Conservation (phyloP, 2,113 vertebrate genomes). For the Trachemys scripta region DNA sequence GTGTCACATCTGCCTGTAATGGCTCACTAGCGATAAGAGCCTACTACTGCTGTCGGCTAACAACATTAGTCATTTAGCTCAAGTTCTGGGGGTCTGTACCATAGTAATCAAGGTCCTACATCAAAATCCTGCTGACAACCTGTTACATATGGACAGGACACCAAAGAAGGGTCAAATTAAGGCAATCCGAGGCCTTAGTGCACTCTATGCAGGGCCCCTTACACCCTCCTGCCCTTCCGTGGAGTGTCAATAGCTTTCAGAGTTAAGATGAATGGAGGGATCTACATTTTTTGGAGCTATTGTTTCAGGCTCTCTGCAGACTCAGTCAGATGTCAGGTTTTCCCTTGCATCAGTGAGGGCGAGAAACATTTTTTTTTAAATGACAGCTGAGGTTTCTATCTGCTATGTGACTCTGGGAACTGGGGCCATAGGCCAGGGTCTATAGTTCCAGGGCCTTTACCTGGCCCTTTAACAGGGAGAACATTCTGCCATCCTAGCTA, state of each 20-base stretch:
- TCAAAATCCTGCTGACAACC: not conserved
- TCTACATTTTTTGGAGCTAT: fast-evolving
- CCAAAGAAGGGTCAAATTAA: not conserved
- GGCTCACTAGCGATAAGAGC: not conserved
- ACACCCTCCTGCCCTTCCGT: not conserved
- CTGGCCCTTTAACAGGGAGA: not conserved
- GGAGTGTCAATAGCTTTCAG: not conserved
- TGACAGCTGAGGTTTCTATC: not conserved
- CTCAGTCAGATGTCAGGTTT: not conserved
- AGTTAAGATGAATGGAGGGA: not conserved
- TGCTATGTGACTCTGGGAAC: not conserved
- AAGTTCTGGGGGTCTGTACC: fast-evolving
- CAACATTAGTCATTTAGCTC: not conserved
- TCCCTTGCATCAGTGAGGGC: fast-evolving
- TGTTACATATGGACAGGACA: not conserved
- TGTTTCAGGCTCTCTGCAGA: not conserved
- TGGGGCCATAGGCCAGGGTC: not conserved
- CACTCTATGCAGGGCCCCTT: not conserved
- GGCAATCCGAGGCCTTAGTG: not conserved
- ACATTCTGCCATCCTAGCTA: not conserved
- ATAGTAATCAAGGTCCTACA: not conserved
- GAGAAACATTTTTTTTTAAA: not conserved
- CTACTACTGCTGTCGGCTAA: not conserved
- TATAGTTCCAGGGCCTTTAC: not conserved
- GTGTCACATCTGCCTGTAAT: not conserved